Evolutionary conservation across 1,140 invertebrate genomes (phyloP), one percentile per base, ranked within the genome.

Genomic region (Zaprionus vittiger): DNA sequence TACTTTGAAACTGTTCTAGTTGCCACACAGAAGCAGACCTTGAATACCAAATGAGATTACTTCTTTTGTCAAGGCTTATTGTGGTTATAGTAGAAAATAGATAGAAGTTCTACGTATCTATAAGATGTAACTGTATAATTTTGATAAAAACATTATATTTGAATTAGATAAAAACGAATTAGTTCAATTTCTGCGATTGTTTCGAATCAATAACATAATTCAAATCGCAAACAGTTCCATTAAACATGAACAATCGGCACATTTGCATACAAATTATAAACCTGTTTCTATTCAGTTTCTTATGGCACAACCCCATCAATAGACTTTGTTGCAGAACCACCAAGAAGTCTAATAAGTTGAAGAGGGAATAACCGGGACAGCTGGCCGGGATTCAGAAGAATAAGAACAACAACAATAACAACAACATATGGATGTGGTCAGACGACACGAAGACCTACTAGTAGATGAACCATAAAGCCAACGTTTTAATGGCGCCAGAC

Each of bases 401-500:
- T 26, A 26, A 26, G 24, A 26, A 61, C 34, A 38, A 59, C 20
- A 64, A 54, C 49, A 34, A 64, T 26, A 49, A 64, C 37, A 57
- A 70, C 52, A 28, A 3, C 38, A 31, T 15, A 24, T 17, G 15
- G 57, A 60, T 70, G 66, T 41, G 56, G 60, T 47, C 41, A 47
- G 41, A 14, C 24, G 44, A 52, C 37, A 55, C 38, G 60, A 68
- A 62, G 83, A 86, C 83, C 83, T 71, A 87, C 5, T 56, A 74
- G 60, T 56, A 20, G 37, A 59, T 20, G 67, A 79, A 55, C 70
- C 75, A 85, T 72, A 72, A 81, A 81, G 55, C 73, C 57, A 28
- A 60, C 71, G 49, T 65, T 85, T 66, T 73, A 78, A 79, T 79
- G 79, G 79, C 62, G 79, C 73, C 82, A 64, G 73, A 73, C 67